These are phyloP conservation scores for Rhodophaea formosa DNA, from an alignment of 2,888 invertebrate genomes.

Conservation along the genomic window DNA sequence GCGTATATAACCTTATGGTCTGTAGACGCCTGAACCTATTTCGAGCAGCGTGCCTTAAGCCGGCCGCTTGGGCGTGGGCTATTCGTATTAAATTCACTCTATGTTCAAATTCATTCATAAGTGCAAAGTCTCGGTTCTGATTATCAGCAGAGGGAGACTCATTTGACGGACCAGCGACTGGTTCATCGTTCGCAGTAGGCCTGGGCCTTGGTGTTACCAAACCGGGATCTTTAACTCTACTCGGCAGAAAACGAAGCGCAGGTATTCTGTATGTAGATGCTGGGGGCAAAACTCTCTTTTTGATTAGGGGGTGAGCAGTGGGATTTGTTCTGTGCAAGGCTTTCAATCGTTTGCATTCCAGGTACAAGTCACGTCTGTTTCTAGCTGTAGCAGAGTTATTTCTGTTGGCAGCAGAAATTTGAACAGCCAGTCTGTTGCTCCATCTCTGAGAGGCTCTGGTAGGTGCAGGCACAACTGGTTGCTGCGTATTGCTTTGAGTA, in stretches of 20 bases:
- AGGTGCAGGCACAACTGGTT: slow-evolving; percentile 33
- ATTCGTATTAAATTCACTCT: slow-evolving; percentile 66
- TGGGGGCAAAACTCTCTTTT: slow-evolving; percentile 57
- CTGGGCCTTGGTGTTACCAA: slow-evolving; percentile 33
- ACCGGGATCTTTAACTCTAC: slow-evolving; percentile 34
- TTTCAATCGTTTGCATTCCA: slow-evolving; percentile 62
- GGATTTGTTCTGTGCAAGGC: slow-evolving; percentile 72
- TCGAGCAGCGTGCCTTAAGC: slow-evolving; percentile 64
- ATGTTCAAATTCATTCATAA: slow-evolving; percentile 57
- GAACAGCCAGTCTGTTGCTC: slow-evolving; percentile 72
- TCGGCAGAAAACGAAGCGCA: slow-evolving; percentile 53
- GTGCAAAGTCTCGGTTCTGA: slow-evolving; percentile 37
- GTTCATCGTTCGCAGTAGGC: slow-evolving; percentile 49
- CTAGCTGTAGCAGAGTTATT: slow-evolving; percentile 67
- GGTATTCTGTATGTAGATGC: slow-evolving; percentile 65
- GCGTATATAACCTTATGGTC: slow-evolving; percentile 67
- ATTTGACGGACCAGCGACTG: slow-evolving; percentile 59
- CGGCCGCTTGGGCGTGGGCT: slow-evolving; percentile 66
- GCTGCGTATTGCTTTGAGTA: slow-evolving; percentile 29
- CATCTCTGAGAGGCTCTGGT: slow-evolving; percentile 46
- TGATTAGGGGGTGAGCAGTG: slow-evolving; percentile 58
- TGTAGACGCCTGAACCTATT: slow-evolving; percentile 65
- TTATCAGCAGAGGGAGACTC: slow-evolving; percentile 36
- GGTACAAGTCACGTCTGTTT: slow-evolving; percentile 62
- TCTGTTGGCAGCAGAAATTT: slow-evolving; percentile 71